Conservation (phyloP, 2,888 invertebrate species). For the Pomacea canaliculata region DNA sequence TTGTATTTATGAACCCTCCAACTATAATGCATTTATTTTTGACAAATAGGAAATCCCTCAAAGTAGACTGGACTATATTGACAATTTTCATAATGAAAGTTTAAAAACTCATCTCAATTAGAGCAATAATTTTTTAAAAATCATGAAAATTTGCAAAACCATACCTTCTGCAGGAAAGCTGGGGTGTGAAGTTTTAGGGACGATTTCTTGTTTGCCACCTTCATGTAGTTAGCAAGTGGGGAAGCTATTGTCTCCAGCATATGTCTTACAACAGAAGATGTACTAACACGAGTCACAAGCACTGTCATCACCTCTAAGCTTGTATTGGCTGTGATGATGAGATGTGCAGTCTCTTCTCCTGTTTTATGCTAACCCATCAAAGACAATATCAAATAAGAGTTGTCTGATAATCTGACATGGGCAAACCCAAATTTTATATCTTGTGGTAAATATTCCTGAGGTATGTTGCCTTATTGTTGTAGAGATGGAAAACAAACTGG, state of each 20-base stretch:
- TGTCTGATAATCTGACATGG: no score
- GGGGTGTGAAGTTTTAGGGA: conserved; percentile 43
- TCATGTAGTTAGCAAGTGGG: conserved; percentile 44
- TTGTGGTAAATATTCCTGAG: no score
- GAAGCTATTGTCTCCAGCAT: conserved; percentile 45
- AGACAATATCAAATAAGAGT: not conserved
- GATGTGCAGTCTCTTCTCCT: conserved; percentile 11
- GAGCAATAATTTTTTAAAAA: not conserved
- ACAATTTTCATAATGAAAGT: no score
- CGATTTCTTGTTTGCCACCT: conserved; percentile 39
- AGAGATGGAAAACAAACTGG: no score
- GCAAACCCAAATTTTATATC: no score
- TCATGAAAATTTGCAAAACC: not conserved
- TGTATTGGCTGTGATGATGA: conserved; percentile 38
- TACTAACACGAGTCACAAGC: conserved; percentile 49
- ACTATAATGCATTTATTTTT: no score
- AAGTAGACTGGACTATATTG: no score
- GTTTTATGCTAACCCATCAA: conserved; percentile 35
- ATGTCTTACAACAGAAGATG: conserved; percentile 41
- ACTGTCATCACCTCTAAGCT: conserved; percentile 40
- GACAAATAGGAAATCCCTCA: no score
- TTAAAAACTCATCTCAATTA: no score
- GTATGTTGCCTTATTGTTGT: no score
- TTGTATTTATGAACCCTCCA: no score
- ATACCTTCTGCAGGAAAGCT: conserved; percentile 53